Conservation (phyloP, 2,888 invertebrate genomes). For the Xestia ashworthii region DNA sequence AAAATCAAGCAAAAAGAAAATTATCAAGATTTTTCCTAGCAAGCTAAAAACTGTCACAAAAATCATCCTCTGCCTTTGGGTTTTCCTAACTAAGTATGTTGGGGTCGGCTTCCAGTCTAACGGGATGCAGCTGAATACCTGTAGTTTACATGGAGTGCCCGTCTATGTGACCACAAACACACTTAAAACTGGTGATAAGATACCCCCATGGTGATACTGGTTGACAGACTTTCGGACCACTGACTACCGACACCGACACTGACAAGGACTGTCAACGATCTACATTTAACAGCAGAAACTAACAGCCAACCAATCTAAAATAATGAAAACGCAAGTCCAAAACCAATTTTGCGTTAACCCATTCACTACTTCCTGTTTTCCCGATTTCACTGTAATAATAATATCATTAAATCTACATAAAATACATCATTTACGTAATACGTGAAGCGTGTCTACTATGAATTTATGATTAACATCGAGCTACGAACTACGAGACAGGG, state of each 20-base stretch:
- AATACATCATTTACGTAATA: conserved; percentile 59
- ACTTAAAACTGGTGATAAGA: no score
- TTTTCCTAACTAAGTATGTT: no score
- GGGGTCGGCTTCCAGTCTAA: no score
- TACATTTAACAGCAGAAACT: no score
- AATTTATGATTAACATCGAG: conserved; percentile 46
- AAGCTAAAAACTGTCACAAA: not conserved
- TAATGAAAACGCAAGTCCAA: conserved; percentile 38
- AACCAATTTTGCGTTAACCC: conserved; percentile 29
- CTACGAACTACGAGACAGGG: conserved; percentile 28
- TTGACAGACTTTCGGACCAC: no score
- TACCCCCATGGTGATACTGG: no score
- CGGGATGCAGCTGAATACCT: no score
- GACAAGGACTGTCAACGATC: no score
- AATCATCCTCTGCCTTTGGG: no score
- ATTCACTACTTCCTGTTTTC: conserved; percentile 60
- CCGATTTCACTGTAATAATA: conserved; percentile 50
- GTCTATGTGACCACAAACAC: no score
- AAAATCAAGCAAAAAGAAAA: conserved; percentile 4
- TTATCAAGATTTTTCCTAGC: not conserved
- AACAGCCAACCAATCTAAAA: conserved; percentile 5
- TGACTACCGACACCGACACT: no score
- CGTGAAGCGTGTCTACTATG: conserved; percentile 58
- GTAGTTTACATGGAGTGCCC: no score
- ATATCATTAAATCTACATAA: conserved; percentile 47